Base-by-base conservation (phyloP, 2,888 invertebrate genomes). In the Lacanobia wlatinum region DNA sequence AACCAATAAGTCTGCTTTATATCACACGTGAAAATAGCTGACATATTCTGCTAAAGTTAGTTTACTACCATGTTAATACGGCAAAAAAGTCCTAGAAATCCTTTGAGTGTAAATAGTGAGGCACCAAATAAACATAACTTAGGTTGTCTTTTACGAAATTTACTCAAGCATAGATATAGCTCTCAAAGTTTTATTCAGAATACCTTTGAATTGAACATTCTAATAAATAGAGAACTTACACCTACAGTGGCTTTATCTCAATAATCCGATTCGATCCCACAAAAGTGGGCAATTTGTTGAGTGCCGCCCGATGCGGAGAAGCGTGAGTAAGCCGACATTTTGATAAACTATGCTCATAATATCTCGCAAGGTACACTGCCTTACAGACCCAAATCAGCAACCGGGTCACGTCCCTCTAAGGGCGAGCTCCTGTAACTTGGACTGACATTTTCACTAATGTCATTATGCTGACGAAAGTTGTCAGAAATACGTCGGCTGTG, bases 341-440 rank as follows among this genome's bases (percentile, higher is more conserved):
- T 93, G 93, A 93, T 92, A 94, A 92, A 94, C 94, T 93, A 91
- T 89, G 86, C 86, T 89, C 91, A 90, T 93, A 92, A 94, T 91
- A 91, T 92, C 90, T 89, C 84, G 83, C 87, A 87, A 75, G 87
- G 63, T 73, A 74, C 70, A 84, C 67, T 71, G 68, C 84, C 83
- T 85, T 78, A 78, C 78, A 66, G 78, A 83, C 74, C 66, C 76
- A 72, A 66, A 80, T 85, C 78, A 70, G 86, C 73, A 85, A 56
- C 70, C 88, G 64, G 79, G 82, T 86, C 87, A 88, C 85, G 85
- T 85, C 70, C 82, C 76, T 79, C 67, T 80, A 83, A 82, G 88
- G 87, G 88, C 87, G 89, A 87, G 88, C 88, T 90, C 81, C 90
- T 88, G 88, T 89, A 91, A 93, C 92, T 90, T 88, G 87, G 87